Conservation (phyloP, 2,797 vertebrate species). For the Liparis tanakae region DNA sequence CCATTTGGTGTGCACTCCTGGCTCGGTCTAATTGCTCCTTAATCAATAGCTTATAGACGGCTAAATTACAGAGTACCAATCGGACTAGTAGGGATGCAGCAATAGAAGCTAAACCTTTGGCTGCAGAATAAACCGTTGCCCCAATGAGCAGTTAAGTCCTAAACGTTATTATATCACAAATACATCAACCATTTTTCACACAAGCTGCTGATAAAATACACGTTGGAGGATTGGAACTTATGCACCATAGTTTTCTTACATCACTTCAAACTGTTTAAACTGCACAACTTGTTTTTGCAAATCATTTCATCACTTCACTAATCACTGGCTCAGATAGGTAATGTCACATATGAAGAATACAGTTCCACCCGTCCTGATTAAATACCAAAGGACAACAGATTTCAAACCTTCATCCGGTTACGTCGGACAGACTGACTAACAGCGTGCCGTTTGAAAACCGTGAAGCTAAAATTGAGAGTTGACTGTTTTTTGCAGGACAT, state of each 20-base stretch:
- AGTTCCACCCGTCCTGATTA: conserved; percentile 27
- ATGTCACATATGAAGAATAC: conserved; percentile 54
- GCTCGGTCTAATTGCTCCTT: conserved; percentile 39
- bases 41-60: conserved; percentile 49
- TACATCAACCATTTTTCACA: conserved; percentile 73
- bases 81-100: conserved; percentile 54
- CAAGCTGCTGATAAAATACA: conserved; percentile 71
- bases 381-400: conserved; percentile 42
- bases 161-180: conserved; percentile 72
- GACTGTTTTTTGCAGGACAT: conserved; percentile 42
- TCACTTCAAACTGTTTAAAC: conserved; percentile 70
- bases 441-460: conserved; percentile 13
- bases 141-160: conserved; percentile 48
- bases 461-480: conserved; percentile 19
- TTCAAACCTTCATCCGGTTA: conserved; percentile 33
- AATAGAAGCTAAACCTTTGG: conserved; percentile 30
- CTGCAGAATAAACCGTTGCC: conserved; percentile 54
- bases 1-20: conserved; percentile 20
- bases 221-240: conserved; percentile 52
- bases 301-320: conserved; percentile 64
- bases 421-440: conserved; percentile 31
- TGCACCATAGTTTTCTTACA: conserved; percentile 60
- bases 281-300: conserved; percentile 60
- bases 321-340: conserved; percentile 71
- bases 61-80: conserved; percentile 66